These are phyloP conservation scores for Rhagophthalmus giganteus DNA, from an alignment of 2,888 invertebrate species.

Conservation along the genomic window DNA sequence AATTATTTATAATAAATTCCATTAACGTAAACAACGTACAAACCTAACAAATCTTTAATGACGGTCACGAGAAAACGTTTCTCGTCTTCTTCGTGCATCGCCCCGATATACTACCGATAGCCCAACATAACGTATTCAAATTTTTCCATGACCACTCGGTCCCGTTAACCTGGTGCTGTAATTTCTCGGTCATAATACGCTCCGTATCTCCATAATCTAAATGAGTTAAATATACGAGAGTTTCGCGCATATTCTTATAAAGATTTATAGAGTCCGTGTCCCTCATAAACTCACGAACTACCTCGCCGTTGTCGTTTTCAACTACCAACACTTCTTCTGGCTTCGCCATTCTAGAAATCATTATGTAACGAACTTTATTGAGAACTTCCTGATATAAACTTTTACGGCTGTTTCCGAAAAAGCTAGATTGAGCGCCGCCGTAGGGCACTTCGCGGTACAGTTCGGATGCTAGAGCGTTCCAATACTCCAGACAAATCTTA, in stretches of 20 bases:
- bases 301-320: slow-evolving; percentile 99
- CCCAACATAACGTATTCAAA: slow-evolving; percentile 98
- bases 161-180: slow-evolving; percentile 98
- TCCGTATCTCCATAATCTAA: slow-evolving; percentile 98
- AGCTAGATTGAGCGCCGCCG: slow-evolving; percentile 46
- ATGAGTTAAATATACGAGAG: slow-evolving; percentile 96
- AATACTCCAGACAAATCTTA: slow-evolving; percentile 98
- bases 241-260: slow-evolving; percentile 99
- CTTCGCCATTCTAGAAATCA: slow-evolving; percentile 99
- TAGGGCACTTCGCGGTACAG: slow-evolving; percentile 84
- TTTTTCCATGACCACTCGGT: slow-evolving; percentile 99
- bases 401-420: slow-evolving; percentile 58
- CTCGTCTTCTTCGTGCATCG: slow-evolving; percentile 99
- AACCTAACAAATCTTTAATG: slow-evolving; percentile 91
- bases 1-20: too few species aligned
- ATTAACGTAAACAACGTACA: slow-evolving; percentile 3
- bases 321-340: slow-evolving; percentile 99
- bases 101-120: slow-evolving; percentile 93
- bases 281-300: slow-evolving; percentile 99
- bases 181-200: slow-evolving; percentile 97
- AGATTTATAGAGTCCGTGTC: slow-evolving; percentile 99
- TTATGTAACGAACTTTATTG: slow-evolving; percentile 89
- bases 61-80: slow-evolving; percentile 98
- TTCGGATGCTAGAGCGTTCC: slow-evolving; percentile 92
- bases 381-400: slow-evolving; percentile 79